Evolutionary conservation across 2,888 invertebrate species (phyloP).

Genomic region (Lagria hirta): DNA sequence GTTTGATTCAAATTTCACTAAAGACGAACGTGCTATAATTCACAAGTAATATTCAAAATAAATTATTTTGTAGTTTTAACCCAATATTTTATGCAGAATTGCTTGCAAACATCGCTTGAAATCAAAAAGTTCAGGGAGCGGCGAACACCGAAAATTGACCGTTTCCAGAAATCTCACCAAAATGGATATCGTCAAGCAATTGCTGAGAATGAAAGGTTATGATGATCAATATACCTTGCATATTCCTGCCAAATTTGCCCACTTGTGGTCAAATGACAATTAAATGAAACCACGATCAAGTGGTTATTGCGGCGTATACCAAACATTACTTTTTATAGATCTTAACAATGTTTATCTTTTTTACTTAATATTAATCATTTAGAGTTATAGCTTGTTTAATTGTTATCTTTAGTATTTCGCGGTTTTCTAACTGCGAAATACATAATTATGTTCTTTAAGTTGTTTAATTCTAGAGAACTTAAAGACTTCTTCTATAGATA

Average conservation of each 20-base stretch:
- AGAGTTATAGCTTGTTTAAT: no score
- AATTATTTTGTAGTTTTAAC: conserved; percentile 1
- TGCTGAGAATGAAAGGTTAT: conserved; percentile 11
- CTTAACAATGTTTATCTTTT: conserved; percentile 1
- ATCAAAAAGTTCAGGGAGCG: conserved; percentile 11
- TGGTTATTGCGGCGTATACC: no score
- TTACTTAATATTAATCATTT: no score
- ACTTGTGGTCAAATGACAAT: no score
- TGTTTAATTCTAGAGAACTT: no score
- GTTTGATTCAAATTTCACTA: conserved; percentile 17
- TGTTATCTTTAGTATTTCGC: no score
- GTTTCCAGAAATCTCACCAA: conserved; percentile 8
- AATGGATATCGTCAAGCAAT: conserved; percentile 6
- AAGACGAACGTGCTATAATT: conserved; percentile 15
- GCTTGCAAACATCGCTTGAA: conserved; percentile 14
- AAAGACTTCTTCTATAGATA: no score
- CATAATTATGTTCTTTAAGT: no score
- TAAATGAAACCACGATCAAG: no score
- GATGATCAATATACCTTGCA: conserved; percentile 12
- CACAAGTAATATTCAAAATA: conserved; percentile 13
- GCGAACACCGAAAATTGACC: conserved; percentile 5
- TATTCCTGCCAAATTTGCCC: conserved; percentile 11
- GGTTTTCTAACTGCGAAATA: no score
- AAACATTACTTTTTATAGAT: no score
- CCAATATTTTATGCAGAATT: conserved; percentile 3